Base-by-base conservation (phyloP, 2,797 vertebrate species). In the Bovichtus diacanthus region DNA sequence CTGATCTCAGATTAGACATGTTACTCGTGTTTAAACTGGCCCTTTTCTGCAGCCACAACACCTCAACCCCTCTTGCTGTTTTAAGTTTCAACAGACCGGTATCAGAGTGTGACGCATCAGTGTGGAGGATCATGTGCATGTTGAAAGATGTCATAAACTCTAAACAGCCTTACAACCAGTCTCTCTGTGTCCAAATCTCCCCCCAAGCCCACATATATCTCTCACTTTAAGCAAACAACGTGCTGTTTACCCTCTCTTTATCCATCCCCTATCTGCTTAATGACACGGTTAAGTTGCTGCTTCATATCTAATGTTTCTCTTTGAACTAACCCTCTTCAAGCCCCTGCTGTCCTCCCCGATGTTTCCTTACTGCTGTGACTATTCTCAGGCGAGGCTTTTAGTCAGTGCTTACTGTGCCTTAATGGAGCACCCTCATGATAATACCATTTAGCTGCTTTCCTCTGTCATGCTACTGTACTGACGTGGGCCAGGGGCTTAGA, bases 381-480 rank as follows among this genome's bases (percentile, higher is more conserved):
- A 75, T 87, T 89, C 88, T 80, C 70, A 60, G 51, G 74, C 89
- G 88, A 82, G 85, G 84, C 85, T 92, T n/a, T n/a, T 87, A 91
- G 87, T 90, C 87, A 89, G 80, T 77, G 89, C 85, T 91, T 87
- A 87, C 91, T 87, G 71, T 87, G 83, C 84, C 73, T 86, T 92
- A 93, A 91, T 92, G 84, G 85, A 92, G 92, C 82, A 78, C 89
- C 86, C 92, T 92, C 81, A 68, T 84, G 84, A 90, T 89, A 91
- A 91, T 84, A 68, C 86, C 51, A 38, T 88, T 88, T 90, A 91
- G 91, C 87, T 82, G 84, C 90, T 85, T 84, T 69, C 78, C 86
- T 73, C 88, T 87, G 90, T 91, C 89, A 84, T 89, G 81, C 86
- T 87, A 88, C 90, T 88, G 90, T 90, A 88, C 87, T 83, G 90